Percentiles rank a stretch among this genome's conserved stretches.
These are phyloP conservation scores for Drosophila robusta DNA, from an alignment of 2,888 invertebrate genomes.

Conservation along the genomic window DNA sequence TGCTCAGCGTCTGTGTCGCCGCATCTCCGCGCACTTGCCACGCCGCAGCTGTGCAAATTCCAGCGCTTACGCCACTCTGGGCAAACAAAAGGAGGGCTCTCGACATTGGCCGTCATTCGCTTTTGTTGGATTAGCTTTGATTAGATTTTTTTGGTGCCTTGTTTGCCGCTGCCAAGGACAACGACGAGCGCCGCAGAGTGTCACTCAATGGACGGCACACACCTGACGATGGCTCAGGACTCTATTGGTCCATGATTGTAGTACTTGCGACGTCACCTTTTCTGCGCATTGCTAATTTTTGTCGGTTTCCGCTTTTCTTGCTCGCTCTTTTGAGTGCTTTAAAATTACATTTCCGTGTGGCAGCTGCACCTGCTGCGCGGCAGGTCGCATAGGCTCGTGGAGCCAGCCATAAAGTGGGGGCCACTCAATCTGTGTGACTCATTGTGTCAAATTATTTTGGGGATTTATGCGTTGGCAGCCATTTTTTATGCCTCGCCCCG, in stretches of 20 bases:
- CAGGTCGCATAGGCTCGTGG: conserved; percentile 33
- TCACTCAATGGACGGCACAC: conserved; percentile 54
- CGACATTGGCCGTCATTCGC: conserved; percentile 75
- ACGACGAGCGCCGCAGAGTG: conserved; percentile 66
- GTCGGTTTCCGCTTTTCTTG: conserved; percentile 29
- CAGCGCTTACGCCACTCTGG: conserved; percentile 74
- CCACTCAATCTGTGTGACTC: conserved; percentile 79
- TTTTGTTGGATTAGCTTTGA: conserved; percentile 82
- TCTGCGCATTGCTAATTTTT: conserved; percentile 60
- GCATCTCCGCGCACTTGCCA: conserved; percentile 38
- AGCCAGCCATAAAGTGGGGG: conserved; percentile 42
- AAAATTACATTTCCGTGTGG: conserved; percentile 79
- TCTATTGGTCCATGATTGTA: conserved; percentile 75
- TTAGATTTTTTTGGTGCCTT: conserved; percentile 75
- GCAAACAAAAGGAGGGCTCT: conserved; percentile 71
- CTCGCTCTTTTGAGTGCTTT: conserved; percentile 63
- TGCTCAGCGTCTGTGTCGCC: conserved; percentile 48
- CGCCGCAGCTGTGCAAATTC: conserved; percentile 72
- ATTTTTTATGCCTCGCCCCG: conserved; percentile 60
- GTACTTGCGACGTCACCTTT: conserved; percentile 43
- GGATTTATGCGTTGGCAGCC: conserved; percentile 79
- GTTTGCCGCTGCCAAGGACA: conserved; percentile 49
- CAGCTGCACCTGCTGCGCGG: conserved; percentile 73
- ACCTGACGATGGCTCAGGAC: conserved; percentile 38
- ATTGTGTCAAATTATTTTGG: conserved; percentile 81